Evolutionary conservation across 1,140 invertebrate genomes (phyloP), one percentile per base, ranked within the genome.

Genomic region (Papilio glaucus): DNA sequence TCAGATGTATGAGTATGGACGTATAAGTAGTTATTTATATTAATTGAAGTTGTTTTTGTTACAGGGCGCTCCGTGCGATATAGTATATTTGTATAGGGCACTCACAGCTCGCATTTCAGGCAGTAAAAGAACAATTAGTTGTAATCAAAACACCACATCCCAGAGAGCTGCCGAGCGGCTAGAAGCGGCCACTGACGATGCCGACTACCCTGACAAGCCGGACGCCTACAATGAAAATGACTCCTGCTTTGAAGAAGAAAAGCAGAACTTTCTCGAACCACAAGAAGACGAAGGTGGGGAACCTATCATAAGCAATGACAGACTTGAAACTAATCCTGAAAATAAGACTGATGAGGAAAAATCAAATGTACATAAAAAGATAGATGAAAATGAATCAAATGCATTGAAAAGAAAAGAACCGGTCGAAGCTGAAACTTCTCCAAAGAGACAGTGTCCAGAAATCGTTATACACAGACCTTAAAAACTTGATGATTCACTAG

Each of bases 1-100:
- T n/a, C n/a, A n/a, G n/a, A n/a, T n/a, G n/a, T n/a, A n/a, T n/a
- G n/a, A n/a, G n/a, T n/a, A n/a, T n/a, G n/a, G n/a, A n/a, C n/a
- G n/a, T n/a, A n/a, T n/a, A n/a, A n/a, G n/a, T n/a, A n/a, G n/a
- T n/a, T n/a, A n/a, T 41, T 49, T 49, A 21, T 21, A 18, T 1
- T 12, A 26, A 24, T 53, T 57, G 49, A 49, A 41, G 71, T 53
- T 72, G 18, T 63, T 68, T 72, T 79, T 80, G 9, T 78, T 94
- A 26, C 93, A 97, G 96, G 96, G 96, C 13, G 96, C 95, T 68
- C 96, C 96, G 0, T 96, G 96, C 67, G 97, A 98, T 85, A 96
- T 96, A 9, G 96, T 96, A 65, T 95, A 96, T 77, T 87, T 98
- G 42, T 94, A 96, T 80, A 94, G 94, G 81, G 95, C 96, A 1